These are phyloP conservation scores for Sinhomidia bicolor DNA, from an alignment of 2,888 invertebrate genomes.

Conservation along the genomic window DNA sequence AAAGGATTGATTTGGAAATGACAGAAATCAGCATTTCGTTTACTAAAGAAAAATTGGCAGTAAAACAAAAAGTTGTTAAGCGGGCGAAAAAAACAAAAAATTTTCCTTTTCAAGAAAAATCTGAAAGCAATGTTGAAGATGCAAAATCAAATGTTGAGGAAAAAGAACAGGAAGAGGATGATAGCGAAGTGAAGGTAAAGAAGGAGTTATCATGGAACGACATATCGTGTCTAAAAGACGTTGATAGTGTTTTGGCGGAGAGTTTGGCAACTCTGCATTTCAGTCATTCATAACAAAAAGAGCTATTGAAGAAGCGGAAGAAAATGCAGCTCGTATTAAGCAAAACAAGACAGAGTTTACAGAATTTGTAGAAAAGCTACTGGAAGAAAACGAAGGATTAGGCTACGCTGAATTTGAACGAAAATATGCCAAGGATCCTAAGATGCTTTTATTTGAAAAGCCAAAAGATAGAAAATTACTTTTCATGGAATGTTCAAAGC, in stretches of 20 bases:
- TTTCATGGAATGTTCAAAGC: background rate
- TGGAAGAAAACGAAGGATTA: background rate
- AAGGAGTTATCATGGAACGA: background rate
- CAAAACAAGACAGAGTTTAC: background rate
- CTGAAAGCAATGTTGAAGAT: too few species aligned
- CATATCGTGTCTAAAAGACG: background rate
- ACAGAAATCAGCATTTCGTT: background rate
- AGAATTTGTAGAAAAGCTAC: background rate
- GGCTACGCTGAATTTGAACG: background rate
- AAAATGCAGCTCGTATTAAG: background rate
- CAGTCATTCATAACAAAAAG: background rate
- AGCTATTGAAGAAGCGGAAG: background rate
- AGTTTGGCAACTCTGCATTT: background rate
- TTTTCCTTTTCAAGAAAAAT: background rate
- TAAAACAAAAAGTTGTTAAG: background rate
- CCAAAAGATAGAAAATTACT: background rate
- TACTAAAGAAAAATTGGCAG: too few species aligned
- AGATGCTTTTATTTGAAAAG: background rate
- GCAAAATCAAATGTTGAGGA: background rate
- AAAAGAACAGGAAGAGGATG: background rate
- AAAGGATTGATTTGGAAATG: background rate
- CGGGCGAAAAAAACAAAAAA: background rate
- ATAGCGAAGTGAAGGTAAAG: background rate
- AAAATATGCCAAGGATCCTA: background rate
- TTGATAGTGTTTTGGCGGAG: background rate